phyloP scores from a whole-genome alignment of 2,888 invertebrate species.

The Dryobotodes eremita region DNA sequence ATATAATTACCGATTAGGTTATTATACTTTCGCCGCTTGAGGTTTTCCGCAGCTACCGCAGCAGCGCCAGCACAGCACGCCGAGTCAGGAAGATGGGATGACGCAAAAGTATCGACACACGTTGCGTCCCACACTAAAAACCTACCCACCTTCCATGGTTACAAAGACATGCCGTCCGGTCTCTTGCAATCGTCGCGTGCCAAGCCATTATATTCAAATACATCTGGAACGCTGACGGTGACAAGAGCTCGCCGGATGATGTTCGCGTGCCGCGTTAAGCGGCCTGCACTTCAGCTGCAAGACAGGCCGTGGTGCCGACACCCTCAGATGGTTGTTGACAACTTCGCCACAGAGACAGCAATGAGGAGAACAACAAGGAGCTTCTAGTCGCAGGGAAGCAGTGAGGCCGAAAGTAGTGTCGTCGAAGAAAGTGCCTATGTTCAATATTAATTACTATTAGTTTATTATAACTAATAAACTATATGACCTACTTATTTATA shows the following conservation, averaged over 20 bases:
- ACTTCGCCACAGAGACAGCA: not conserved
- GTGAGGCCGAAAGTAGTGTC: not conserved
- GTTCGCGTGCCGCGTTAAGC: not conserved
- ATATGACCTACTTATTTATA: not conserved
- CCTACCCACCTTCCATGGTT: not conserved
- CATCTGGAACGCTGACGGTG: not conserved
- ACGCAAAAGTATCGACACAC: not conserved
- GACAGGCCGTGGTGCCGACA: not conserved
- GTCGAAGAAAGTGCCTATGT: not conserved
- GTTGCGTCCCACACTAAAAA: not conserved
- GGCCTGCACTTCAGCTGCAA: not conserved
- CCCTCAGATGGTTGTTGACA: not conserved
- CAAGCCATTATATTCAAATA: not conserved
- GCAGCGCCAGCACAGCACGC: too few species aligned
- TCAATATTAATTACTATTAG: too few species aligned
- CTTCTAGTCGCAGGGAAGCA: not conserved
- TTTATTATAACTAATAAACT: not conserved
- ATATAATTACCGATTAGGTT: too few species aligned
- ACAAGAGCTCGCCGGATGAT: not conserved
- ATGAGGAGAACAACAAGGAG: not conserved
- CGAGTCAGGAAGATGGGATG: too few species aligned
- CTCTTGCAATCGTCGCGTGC: not conserved
- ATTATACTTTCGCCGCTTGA: too few species aligned
- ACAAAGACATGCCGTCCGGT: not conserved
- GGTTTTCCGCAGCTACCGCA: too few species aligned